Evolutionary conservation across 2,113 vertebrate genomes (phyloP).

Genomic region (Brienomyrus brachyistius): DNA sequence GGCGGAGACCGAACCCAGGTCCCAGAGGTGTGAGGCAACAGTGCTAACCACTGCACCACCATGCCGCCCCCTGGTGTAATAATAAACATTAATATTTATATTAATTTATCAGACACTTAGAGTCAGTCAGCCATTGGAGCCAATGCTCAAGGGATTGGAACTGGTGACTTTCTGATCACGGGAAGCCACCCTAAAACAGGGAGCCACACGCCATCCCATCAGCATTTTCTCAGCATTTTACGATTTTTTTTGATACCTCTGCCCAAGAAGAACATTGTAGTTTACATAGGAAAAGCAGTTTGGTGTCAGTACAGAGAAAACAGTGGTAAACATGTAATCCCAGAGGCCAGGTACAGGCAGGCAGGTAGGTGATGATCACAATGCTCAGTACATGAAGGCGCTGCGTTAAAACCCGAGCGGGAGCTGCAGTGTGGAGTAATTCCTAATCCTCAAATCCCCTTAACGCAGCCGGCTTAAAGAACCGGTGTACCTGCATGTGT

Average conservation of each 20-base stretch:
- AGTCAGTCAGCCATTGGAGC: neutral
- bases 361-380: neutral
- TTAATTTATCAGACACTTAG: neutral
- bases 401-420: slow-evolving; percentile 26
- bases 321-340: slow-evolving; percentile 11
- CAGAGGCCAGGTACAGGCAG: neutral
- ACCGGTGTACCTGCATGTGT: neutral
- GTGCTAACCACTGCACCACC: no score
- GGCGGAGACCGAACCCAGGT: no score
- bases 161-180: neutral
- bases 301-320: slow-evolving; percentile 29
- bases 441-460: slow-evolving; percentile 17
- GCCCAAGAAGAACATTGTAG: neutral
- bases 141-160: neutral
- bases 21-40: no score
- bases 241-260: neutral
- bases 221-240: neutral
- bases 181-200: neutral
- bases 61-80: no score
- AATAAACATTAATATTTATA: neutral
- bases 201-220: neutral
- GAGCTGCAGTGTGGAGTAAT: neutral
- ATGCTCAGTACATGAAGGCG: slow-evolving; percentile 44
- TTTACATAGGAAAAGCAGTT: slow-evolving; percentile 18
- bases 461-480: neutral